Evolutionary conservation across 2,113 vertebrate species (phyloP).

Genomic region (Protomyctophum bolini): DNA sequence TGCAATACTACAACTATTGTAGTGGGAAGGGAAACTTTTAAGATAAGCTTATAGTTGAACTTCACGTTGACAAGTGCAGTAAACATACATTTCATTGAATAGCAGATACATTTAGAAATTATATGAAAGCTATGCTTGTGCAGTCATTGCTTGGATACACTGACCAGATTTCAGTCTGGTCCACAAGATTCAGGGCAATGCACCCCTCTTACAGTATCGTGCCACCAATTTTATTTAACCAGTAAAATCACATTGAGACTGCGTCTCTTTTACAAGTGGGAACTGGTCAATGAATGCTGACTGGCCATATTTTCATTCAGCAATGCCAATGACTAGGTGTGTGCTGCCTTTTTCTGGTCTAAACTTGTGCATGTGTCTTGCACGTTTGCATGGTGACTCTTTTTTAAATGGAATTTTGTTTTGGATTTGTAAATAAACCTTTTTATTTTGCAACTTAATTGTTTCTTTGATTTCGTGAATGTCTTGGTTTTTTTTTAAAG

Average conservation of each 20-base stretch:
- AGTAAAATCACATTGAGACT: too few species aligned
- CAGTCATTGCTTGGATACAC: not conserved
- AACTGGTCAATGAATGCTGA: constrained; percentile 37
- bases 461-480: constrained; percentile 20
- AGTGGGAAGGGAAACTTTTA: too few species aligned
- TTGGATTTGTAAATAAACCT: constrained; percentile 40
- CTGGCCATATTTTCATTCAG: constrained; percentile 17
- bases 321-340: constrained; percentile 31
- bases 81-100: too few species aligned
- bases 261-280: too few species aligned
- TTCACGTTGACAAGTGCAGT: too few species aligned
- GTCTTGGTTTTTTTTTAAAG: constrained; percentile 15
- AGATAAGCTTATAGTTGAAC: too few species aligned
- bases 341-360: constrained; percentile 26
- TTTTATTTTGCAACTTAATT: constrained; percentile 46
- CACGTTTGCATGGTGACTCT: constrained; percentile 65
- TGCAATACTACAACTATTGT: not conserved
- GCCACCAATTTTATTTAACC: too few species aligned
- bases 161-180: constrained; percentile 13
- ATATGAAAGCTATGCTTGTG: not conserved
- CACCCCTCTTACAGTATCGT: constrained; percentile 3
- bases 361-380: constrained; percentile 55
- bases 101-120: too few species aligned
- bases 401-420: constrained; percentile 31
- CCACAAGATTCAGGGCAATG: not conserved